Conservation (phyloP, 2,797 vertebrate species). For the Mastacembelus armatus region DNA sequence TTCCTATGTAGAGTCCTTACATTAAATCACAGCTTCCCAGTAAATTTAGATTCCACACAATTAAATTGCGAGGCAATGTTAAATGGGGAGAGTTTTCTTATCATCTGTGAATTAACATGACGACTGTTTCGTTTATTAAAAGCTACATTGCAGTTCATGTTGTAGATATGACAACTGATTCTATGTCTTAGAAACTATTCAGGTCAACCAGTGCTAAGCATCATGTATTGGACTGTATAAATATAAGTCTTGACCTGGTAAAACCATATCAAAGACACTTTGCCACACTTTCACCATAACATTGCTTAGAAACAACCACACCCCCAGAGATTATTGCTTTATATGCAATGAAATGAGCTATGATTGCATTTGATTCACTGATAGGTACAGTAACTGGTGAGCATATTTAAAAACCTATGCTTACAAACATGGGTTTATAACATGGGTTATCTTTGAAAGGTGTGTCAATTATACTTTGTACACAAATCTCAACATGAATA, state of each 20-base stretch:
- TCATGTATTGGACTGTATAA: not conserved
- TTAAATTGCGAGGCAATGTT: too few species aligned
- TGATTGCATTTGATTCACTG: conserved; percentile 15
- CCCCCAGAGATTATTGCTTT: conserved; percentile 43
- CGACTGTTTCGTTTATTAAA: not conserved
- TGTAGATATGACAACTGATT: not conserved
- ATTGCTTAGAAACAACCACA: conserved; percentile 16
- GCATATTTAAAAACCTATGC: too few species aligned
- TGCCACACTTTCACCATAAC: not conserved
- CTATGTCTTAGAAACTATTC: not conserved
- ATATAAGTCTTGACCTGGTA: not conserved
- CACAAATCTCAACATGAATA: conserved; percentile 1
- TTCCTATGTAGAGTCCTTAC: too few species aligned
- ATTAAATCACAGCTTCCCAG: too few species aligned
- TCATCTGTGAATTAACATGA: not conserved
- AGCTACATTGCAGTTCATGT: not conserved
- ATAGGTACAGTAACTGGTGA: conserved; percentile 6
- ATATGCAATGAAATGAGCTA: conserved; percentile 15
- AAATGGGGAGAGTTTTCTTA: not conserved
- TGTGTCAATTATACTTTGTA: not conserved
- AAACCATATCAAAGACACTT: conserved; percentile 12
- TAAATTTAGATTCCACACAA: not conserved
- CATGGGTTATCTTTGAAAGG: conserved; percentile 1
- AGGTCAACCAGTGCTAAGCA: not conserved
- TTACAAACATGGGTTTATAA: too few species aligned